phyloP scores from a whole-genome alignment of 2,113 vertebrate genomes.

The Eolophus roseicapilla region DNA sequence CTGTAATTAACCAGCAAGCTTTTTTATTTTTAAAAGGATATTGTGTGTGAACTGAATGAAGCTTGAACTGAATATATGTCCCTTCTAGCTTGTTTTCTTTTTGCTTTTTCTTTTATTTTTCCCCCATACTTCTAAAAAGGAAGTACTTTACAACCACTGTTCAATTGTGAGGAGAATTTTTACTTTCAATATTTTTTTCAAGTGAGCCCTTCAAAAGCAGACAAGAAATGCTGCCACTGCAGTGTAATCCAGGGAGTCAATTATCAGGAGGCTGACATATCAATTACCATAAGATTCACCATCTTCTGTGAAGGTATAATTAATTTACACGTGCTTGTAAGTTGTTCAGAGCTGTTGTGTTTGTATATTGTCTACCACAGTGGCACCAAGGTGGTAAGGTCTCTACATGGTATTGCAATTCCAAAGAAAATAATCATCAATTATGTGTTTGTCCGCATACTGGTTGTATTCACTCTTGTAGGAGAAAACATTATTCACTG shows the following conservation, averaged over 20 bases:
- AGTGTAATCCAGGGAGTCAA: not conserved
- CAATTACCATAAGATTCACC: constrained; percentile 13
- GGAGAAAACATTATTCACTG: not conserved
- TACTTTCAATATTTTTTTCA: not conserved
- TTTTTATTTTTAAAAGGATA: not conserved
- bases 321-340: not conserved
- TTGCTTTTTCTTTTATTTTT: not conserved
- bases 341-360: not conserved
- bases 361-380: not conserved
- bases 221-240: not conserved
- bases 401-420: not conserved
- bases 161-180: not conserved
- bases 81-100: not conserved
- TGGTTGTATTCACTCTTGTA: not conserved
- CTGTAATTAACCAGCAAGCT: not conserved
- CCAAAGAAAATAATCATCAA: not conserved
- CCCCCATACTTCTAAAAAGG: not conserved
- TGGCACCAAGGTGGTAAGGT: not conserved
- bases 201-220: constrained; percentile 23
- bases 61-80: not conserved
- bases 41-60: not conserved
- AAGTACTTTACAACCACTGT: not conserved
- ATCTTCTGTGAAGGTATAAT: not conserved
- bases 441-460: not conserved
- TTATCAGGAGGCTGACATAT: not conserved